Evolutionary conservation across 2,113 vertebrate genomes (phyloP).

Genomic region (Macaca fascicularis): DNA sequence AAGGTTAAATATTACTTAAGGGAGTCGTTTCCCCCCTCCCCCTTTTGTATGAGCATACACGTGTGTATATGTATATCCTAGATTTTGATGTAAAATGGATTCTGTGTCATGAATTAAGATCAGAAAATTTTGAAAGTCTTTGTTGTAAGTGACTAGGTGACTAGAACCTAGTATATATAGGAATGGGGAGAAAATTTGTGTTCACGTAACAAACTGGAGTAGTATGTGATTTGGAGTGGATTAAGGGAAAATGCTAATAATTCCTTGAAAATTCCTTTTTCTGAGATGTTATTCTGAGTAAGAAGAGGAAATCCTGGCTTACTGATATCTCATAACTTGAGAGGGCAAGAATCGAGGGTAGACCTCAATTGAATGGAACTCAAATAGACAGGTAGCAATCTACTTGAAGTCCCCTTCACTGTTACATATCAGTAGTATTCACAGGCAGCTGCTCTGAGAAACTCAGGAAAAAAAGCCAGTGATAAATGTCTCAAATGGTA

Average conservation of each 20-base stretch:
- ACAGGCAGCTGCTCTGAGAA: neutral
- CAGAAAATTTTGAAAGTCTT: neutral
- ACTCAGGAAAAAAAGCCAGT: neutral
- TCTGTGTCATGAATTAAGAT: conserved; percentile 10
- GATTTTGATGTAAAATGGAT: conserved; percentile 17
- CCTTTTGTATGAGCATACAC: neutral
- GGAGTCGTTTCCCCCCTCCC: neutral
- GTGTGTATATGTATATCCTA: neutral
- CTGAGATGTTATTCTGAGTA: neutral
- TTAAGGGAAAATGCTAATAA: neutral
- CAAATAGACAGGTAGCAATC: neutral
- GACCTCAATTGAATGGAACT: neutral
- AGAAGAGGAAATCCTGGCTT: neutral
- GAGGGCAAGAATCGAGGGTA: neutral
- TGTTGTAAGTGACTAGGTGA: neutral
- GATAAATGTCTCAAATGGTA: neutral
- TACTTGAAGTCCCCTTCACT: neutral
- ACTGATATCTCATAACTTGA: neutral
- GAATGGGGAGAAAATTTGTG: neutral
- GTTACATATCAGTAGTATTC: neutral
- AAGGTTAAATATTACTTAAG: neutral
- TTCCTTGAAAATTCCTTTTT: neutral
- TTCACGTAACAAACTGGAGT: neutral
- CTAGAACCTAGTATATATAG: neutral
- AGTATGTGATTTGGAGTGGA: neutral